These are phyloP conservation scores for Vidua macroura DNA, from an alignment of 2,113 vertebrate species.

Conservation along the genomic window DNA sequence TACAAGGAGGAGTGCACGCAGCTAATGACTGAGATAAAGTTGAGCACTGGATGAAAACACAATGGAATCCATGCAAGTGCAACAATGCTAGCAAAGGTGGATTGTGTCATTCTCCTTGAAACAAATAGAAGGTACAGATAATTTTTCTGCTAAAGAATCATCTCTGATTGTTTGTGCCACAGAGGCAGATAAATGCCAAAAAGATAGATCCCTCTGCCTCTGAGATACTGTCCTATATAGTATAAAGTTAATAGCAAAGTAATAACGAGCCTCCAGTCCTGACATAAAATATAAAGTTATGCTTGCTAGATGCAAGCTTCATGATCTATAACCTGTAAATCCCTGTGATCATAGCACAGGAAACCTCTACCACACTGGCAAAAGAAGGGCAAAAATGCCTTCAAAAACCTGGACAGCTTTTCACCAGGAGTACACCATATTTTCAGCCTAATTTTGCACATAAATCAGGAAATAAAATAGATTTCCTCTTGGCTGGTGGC, in stretches of 20 bases:
- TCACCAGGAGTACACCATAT: background rate
- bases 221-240: conserved; percentile 75
- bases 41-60: conserved; percentile 23
- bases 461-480: background rate
- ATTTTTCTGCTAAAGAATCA: conserved; percentile 75
- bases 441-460: conserved; percentile 3
- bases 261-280: conserved; percentile 74
- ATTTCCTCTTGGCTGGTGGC: background rate
- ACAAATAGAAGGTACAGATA: conserved; percentile 65
- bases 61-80: background rate
- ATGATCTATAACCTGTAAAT: conserved; percentile 68
- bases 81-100: conserved; percentile 41
- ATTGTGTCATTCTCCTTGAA: conserved; percentile 62
- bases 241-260: conserved; percentile 78
- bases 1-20: background rate
- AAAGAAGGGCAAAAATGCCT: conserved; percentile 23
- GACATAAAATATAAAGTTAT: conserved; percentile 81
- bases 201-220: conserved; percentile 76
- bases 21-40: conserved; percentile 1
- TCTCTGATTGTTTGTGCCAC: conserved; percentile 76
- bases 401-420: background rate
- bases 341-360: conserved; percentile 11
- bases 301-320: conserved; percentile 62
- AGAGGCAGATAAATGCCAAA: conserved; percentile 77
- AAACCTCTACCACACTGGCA: background rate